phyloP scores from a whole-genome alignment of 2,113 vertebrate genomes.

The Dicaeum eximium region DNA sequence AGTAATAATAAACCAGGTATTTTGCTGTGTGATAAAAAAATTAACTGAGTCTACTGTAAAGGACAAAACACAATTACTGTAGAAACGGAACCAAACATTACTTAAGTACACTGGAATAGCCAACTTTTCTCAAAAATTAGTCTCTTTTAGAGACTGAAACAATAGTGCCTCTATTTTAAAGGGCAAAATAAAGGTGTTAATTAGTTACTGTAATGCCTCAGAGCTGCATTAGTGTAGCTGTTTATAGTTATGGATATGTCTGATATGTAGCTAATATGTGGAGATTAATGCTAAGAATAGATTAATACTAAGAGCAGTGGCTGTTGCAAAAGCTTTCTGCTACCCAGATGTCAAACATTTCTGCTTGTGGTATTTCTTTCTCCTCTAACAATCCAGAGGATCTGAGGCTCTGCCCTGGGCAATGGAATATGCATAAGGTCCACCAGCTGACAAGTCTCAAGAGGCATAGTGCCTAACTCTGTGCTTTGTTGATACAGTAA shows the following conservation, averaged over 20 bases:
- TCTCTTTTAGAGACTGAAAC: neutral
- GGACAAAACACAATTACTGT: neutral
- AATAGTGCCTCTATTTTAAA: neutral
- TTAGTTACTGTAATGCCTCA: neutral
- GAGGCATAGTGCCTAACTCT: neutral
- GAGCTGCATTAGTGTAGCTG: neutral
- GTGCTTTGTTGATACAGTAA: neutral
- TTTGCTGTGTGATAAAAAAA: neutral
- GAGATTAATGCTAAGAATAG: neutral
- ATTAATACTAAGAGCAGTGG: neutral
- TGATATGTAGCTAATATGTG: neutral
- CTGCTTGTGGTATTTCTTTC: neutral
- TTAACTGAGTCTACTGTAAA: neutral
- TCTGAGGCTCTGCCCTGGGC: neutral
- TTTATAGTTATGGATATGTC: neutral
- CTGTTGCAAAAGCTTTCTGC: neutral
- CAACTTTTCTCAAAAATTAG: neutral
- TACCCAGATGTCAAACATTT: neutral
- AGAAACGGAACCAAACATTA: neutral
- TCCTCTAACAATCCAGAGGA: neutral
- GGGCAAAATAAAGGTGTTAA: neutral
- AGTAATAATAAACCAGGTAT: neutral
- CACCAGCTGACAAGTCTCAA: neutral
- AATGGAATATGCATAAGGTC: neutral
- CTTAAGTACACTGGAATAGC: neutral